A percentile compares a stretch with the other conserved stretches of the same genome.
Evolutionary conservation across 2,113 vertebrate genomes (phyloP).

Genomic region (Lepisosteus osseus): DNA sequence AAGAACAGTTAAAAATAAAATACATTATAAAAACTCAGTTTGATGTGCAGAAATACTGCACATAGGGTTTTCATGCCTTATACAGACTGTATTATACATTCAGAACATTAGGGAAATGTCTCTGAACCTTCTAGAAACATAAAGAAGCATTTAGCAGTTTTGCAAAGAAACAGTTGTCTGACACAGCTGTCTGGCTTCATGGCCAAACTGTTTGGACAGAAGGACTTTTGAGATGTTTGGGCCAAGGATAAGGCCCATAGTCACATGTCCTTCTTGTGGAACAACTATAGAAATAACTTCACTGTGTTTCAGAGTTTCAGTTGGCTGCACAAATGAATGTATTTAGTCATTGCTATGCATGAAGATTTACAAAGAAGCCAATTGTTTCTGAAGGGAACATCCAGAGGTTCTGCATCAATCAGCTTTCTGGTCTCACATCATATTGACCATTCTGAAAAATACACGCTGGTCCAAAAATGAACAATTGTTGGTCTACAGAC

Average conservation of each 20-base stretch:
- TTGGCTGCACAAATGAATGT: constrained; percentile 42
- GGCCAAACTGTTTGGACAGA: constrained; percentile 32
- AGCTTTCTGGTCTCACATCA: not conserved
- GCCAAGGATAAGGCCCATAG: constrained; percentile 31
- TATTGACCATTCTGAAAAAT: not conserved
- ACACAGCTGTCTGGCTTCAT: constrained; percentile 31
- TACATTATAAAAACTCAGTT: too few species aligned
- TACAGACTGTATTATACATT: too few species aligned
- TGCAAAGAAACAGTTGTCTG: constrained; percentile 18
- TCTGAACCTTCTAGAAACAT: too few species aligned
- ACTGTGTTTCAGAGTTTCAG: constrained; percentile 32
- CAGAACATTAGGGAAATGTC: too few species aligned
- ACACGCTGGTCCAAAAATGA: too few species aligned
- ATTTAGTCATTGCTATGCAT: constrained; percentile 39
- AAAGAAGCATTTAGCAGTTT: too few species aligned
- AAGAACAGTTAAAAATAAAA: too few species aligned
- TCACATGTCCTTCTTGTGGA: constrained; percentile 24
- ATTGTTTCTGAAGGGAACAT: constrained; percentile 35
- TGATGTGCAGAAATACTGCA: too few species aligned
- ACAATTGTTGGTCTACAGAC: too few species aligned
- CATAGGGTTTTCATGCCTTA: too few species aligned
- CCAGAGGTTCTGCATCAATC: constrained; percentile 20
- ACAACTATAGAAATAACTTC: constrained; percentile 14
- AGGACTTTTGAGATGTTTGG: constrained; percentile 27
- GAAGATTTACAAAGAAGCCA: constrained; percentile 45